Evolutionary conservation across 1,140 invertebrate species (phyloP).

Genomic region (Solen grandis): DNA sequence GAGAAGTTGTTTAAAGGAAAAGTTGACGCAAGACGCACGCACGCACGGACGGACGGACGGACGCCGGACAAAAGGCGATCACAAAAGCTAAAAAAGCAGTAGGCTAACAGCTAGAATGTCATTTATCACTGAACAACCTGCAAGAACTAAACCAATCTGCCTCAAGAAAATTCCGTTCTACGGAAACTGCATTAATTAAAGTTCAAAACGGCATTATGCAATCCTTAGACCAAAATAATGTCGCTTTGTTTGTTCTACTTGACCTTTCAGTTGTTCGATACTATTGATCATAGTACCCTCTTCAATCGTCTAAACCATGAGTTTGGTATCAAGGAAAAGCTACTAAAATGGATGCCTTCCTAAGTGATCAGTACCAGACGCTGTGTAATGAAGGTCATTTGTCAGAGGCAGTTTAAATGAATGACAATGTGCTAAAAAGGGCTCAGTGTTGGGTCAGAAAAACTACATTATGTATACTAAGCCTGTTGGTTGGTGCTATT

Average conservation of each 20-base stretch:
- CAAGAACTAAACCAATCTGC: neutral
- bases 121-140: neutral
- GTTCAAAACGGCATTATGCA: slow-evolving; percentile 3
- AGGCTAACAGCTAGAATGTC: neutral
- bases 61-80: too few relatives aligned
- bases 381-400: neutral
- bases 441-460: neutral
- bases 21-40: too few relatives aligned
- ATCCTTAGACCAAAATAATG: slow-evolving; percentile 7
- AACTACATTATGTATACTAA: neutral
- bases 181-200: too few relatives aligned
- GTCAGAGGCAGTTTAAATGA: neutral
- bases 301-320: neutral
- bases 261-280: slow-evolving; percentile 26
- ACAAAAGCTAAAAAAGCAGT: slow-evolving; percentile 2
- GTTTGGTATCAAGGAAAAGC: slow-evolving; percentile 1
- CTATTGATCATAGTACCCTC: slow-evolving; percentile 11
- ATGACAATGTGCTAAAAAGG: neutral
- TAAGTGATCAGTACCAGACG: slow-evolving; percentile 9
- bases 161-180: too few relatives aligned
- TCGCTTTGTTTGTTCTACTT: neutral
- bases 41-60: too few relatives aligned
- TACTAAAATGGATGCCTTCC: slow-evolving; percentile 3
- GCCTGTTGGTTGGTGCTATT: neutral
- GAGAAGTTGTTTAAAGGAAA: too few relatives aligned